Conservation (phyloP, 2,888 invertebrate species). For the Lithophane ornitopus region DNA sequence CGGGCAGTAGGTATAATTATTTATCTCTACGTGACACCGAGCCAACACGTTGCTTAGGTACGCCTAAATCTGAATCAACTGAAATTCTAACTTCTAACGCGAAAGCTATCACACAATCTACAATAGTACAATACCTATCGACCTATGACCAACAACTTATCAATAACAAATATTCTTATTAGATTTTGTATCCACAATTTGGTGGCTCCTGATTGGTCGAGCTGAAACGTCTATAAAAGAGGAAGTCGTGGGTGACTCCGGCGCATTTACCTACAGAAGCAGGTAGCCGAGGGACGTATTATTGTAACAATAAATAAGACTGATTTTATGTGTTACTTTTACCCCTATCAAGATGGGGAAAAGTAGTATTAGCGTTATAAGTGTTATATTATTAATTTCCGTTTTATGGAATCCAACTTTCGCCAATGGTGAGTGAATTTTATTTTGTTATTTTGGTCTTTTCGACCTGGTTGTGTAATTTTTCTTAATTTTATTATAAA, state of each 20-base stretch:
- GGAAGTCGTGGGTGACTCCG: slow-evolving; percentile 44
- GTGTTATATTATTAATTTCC: slow-evolving; percentile 84
- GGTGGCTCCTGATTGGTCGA: slow-evolving; percentile 58
- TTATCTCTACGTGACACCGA: background rate
- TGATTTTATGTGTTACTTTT: slow-evolving; percentile 81
- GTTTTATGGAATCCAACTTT: slow-evolving; percentile 86
- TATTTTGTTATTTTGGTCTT: slow-evolving; percentile 35
- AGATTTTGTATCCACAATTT: slow-evolving; percentile 62
- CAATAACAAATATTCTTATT: slow-evolving; percentile 65
- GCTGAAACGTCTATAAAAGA: slow-evolving; percentile 80
- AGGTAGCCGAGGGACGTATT: slow-evolving; percentile 82
- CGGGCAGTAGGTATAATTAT: background rate
- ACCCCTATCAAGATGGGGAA: slow-evolving; percentile 86
- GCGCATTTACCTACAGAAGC: slow-evolving; percentile 84
- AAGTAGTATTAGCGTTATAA: slow-evolving; percentile 82
- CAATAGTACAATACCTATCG: slow-evolving; percentile 49
- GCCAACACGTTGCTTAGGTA: too few species aligned
- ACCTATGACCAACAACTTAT: slow-evolving; percentile 60
- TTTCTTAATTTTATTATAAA: slow-evolving; percentile 4
- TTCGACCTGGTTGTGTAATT: slow-evolving; percentile 11
- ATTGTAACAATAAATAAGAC: slow-evolving; percentile 80
- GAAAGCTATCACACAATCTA: slow-evolving; percentile 48
- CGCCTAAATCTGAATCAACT: background rate
- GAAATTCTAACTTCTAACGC: slow-evolving; percentile 13
- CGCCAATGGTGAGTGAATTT: slow-evolving; percentile 79